Evolutionary conservation across 1,140 invertebrate species (phyloP), one percentile per base, ranked within the genome.

Genomic region (Aphidius ervi): DNA sequence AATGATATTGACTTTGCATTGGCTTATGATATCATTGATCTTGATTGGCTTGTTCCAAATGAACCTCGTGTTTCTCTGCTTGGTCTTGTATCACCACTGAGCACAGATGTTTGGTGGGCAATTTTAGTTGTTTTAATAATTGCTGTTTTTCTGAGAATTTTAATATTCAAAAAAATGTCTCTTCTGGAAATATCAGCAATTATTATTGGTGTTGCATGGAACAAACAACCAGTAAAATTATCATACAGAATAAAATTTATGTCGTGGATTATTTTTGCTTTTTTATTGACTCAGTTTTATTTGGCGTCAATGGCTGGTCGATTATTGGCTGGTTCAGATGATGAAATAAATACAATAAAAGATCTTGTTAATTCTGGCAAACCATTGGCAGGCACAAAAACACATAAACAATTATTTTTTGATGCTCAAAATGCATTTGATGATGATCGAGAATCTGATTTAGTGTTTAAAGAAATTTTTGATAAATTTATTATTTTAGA

Each of bases 221-320:
- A 54, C 3, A 62, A 61, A 7, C 70, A 73, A 39, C 76, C 76
- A 0, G 52, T 9, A 0, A 65, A 48, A 46, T 9, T 62, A 0
- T 75, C 75, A 0, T 56, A 61, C 0, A 63, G 69, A 46, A 60
- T 78, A 1, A 63, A 70, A 2, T 78, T 71, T 20, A 59, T 77
- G 9, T 68, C 73, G 6, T 77, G 74, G 72, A 58, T 65, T 0
- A 37, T 77, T 0, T 77, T 73, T 16, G 70, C 74, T 3, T 71
- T 70, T 40, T 65, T 77, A n/a, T 46, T 78, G 0, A 62, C 67
- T n/a, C 74, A 78, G 43, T 65, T 69, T 43, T 77, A 77, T 56
- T 57, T 77, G 3, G 74, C 72, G 6, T 70, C 75, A 0, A 54
- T 78, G 40, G 68, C 76, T 0, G 71, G 73, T 9, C 67, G 72